Evolutionary conservation across 2,113 vertebrate species (phyloP), one percentile per base, ranked within the genome.

Genomic region (Sylvilagus bachmani): DNA sequence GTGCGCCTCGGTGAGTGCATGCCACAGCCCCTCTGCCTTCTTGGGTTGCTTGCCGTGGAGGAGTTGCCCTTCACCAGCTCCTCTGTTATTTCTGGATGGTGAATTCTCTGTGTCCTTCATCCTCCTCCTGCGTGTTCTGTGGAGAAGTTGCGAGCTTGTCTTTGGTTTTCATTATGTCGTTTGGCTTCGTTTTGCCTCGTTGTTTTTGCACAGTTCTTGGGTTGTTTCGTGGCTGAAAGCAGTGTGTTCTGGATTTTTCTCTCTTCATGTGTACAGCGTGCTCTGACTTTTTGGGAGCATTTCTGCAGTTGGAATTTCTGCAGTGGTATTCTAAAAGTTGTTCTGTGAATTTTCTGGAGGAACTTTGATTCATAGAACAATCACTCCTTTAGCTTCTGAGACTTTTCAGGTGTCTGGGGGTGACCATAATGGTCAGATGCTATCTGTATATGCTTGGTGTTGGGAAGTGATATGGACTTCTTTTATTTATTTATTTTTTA

Each of bases 281-380:
- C 53, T 87, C 49, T 80, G 62, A 78, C 73, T 61, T 80, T 87
- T 86, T 38, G 67, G 49, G 51, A 71, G 16, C 14, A 77, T 91
- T 84, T 89, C 67, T 89, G 21, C 19, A 61, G 21, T 92, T n/a
- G n/a, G n/a, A n/a, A 77, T 91, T 84, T 89, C 67, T 89, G 21
- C 19, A 61, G 21, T 92, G 27, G 51, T 64, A 79, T 36, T 86
- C 87, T 78, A 53, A 91, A 71, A 31, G 31, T 27, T 64, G 12
- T 66, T 62, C 36, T 58, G 22, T 73, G 38, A 85, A 29, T 79
- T 90, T 94, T 90, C 21, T 13, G 49, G 38, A 14, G 16, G 44
- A 78, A 66, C 22, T 92, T 11, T 17, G 29, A 5, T 95, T 78
- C 49, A 36, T 86, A 73, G 79, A 91, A 21, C 11, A 89, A 7